These are phyloP conservation scores for Cossypha polioptera DNA, from an alignment of 2,797 vertebrate species.

Conservation along the genomic window DNA sequence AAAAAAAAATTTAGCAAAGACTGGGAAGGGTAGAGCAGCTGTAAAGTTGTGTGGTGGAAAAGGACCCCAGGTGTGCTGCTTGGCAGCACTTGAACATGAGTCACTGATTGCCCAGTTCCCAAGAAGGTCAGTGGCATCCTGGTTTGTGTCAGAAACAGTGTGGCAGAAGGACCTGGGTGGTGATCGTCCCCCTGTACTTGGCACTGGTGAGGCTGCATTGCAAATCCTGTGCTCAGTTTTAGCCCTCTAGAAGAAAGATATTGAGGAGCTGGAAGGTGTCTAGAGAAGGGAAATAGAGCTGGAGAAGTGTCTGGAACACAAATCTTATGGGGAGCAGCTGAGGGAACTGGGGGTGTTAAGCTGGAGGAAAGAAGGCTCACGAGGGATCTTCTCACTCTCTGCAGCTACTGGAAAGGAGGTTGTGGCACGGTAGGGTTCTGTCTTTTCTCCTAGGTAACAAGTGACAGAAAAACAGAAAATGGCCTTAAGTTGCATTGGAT, in stretches of 20 bases:
- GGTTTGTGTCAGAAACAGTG: background rate
- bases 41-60: background rate
- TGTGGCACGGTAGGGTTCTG: accelerated
- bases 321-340: background rate
- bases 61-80: background rate
- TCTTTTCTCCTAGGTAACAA: background rate
- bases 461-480: background rate
- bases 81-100: background rate
- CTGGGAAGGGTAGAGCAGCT: background rate
- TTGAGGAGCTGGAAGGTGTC: accelerated
- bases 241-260: background rate
- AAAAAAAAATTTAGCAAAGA: background rate
- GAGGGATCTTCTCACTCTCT: background rate
- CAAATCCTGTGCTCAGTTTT: background rate
- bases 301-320: background rate
- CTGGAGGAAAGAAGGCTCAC: background rate
- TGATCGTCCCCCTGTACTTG: accelerated
- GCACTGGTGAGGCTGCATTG: background rate
- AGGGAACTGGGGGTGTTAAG: background rate
- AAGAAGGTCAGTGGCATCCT: background rate
- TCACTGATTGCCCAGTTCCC: background rate
- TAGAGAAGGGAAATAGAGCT: accelerated
- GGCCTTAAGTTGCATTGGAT: accelerated
- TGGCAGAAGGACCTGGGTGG: background rate
- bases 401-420: background rate